Base-by-base conservation (phyloP, 2,888 invertebrate genomes). In the Zygogramma bicolorata region DNA sequence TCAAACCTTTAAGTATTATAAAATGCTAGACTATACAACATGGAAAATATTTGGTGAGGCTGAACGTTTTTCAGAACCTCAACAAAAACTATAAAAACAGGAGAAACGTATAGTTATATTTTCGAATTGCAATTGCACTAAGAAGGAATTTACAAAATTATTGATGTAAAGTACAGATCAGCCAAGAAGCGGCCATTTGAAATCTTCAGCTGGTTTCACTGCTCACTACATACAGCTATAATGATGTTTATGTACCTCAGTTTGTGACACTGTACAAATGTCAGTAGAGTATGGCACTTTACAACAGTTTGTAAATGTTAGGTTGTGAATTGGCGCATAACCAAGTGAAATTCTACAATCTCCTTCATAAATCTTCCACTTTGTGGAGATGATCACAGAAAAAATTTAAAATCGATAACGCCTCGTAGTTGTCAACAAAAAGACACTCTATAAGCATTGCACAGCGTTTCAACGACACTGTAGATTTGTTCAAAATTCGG, bases 401-500 rank as follows among this genome's bases (percentile, higher is more conserved):
- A 63, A 27, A 27, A 42, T 62, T n/a, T 10, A 25, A 20, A 62
- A 40, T 25, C 13, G 4, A 46, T 38, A 49, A 27, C 34, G 46
- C 49, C 13, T 29, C 27, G 27, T 65, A 20, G 20, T 15, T 68
- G 58, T 82, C 73, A 84, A 68, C 85, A 81, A 79, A 86, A 85
- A 15, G 85, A 83, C 34, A 84, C 83, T 70, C 85, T 80, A 73
- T 86, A 86, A 13, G 86, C 85, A 46, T 85, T 84, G 75, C 85
- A 86, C 62, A 87, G 79, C 79, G 91, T 92, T 84, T 95, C 95
- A 18, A 95, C 93, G 76, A 92, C 90, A 31, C 92, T 92, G 85
- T 91, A 93, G 81, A 97, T 94, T 88, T 96, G 95, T 86, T 95
- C 93, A 88, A 98, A 98, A 87, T 96, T 96, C 42, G 97, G 97